Base-by-base conservation (phyloP, 2,797 vertebrate genomes). In the Rhinichthys osculus region DNA sequence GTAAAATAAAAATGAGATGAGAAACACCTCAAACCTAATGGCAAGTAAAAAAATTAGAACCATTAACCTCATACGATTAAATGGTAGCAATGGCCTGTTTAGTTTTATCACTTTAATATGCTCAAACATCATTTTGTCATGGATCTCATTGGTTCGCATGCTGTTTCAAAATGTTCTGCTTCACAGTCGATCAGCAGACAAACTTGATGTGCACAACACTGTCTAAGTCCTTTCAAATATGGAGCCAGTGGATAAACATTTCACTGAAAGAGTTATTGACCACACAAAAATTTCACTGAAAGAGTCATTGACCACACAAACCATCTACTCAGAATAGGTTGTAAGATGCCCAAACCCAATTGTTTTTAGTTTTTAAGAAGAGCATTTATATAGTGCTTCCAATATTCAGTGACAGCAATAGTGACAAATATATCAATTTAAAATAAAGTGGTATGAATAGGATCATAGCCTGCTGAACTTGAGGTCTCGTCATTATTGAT, bases 371-470 rank as follows among this genome's bases (percentile, higher is more conserved):
- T 84, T 78, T 72, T 38, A 54, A 54, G 76, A 71, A 4, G 52
- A 78, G 38, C 76, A 72, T 79, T 82, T 47, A 82, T 44, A 73
- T 78, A 85, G 40, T 62, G 73, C 89, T 87, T 89, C 80, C 85
- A 52, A 66, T 67, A 23, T 82, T 86, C 90, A 90, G 93, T 91
- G 81, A 90, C 90, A 86, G 88, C 83, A 88, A 86, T 78, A 88
- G 90, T 92, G 74, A 92, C 92, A 92, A 95, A 91, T 92, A 91
- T 92, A 87, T 92, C 84, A 73, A 89, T 93, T 93, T 93, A 93
- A 87, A 89, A 93, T 89, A 91, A 91, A 90, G 87, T 87, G 79
- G 90, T 83, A 90, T 86, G 77, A 87, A 73, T 85, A 85, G 85
- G 86, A 88, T 88, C 87, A 78, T 89, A 92, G 92, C 91, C 92